Base-by-base conservation (phyloP, 2,113 vertebrate species). In the Trichomycterus rosablanca region DNA sequence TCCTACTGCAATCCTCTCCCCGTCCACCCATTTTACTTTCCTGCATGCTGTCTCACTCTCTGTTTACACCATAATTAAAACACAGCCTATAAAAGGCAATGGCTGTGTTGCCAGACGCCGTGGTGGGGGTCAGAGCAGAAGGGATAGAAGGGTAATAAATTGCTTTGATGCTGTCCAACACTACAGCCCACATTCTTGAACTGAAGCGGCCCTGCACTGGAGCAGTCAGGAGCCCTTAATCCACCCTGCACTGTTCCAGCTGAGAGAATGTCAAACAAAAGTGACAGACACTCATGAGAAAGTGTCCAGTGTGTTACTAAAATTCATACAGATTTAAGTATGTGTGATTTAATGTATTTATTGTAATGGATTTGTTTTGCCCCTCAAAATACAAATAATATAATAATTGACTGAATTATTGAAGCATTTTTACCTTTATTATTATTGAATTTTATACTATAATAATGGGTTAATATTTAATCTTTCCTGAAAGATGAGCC, bases 41-140 rank as follows among this genome's bases (percentile, higher is more conserved):
- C 79, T 73, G 70, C 59, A 63, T 63, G 59, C 68, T 74, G 74
- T 83, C 80, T 73, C 64, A 65, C 71, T 64, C 37, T 22, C 70
- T 86, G 84, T 89, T 87, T 86, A 81, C 80, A 58, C 66, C 53
- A 52, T 77, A 85, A 87, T 86, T 85, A 85, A 86, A 87, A 84
- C 79, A 84, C 69, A 68, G 84, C 80, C 87, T 87, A 84, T 88
- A 87, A 87, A 89, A 87, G 86, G 86, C 77, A 85, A 86, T 63
- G 70, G 67, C 73, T 79, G 16, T 30, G 61, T 61, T 74, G 79
- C 83, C 81, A 88, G 81, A 87, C 76, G 46, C 80, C 56, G 63
- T 67, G 66, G 12, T 73, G 74, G 73, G 67, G 81, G 78, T 74
- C 73, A 35, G 70, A 69, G 54, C 72, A 69, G 74, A 50, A 63